A percentile compares a stretch with the other conserved stretches of the same genome.
These are phyloP conservation scores for Oikopleura albicans DNA, from an alignment of 23 tunicate genomes.

Conservation along the genomic window DNA sequence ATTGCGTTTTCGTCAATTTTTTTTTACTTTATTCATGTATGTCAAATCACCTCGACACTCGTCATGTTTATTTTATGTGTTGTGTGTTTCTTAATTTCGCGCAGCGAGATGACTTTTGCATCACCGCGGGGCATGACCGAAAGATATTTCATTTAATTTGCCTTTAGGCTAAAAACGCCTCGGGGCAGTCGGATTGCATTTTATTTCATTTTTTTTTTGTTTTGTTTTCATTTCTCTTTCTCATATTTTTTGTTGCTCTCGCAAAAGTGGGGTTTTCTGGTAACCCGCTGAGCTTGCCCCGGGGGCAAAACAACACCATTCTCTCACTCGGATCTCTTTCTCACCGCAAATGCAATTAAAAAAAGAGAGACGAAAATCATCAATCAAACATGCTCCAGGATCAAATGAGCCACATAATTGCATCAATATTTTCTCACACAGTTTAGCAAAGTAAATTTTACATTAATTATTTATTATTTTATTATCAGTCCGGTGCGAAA, in stretches of 20 bases:
- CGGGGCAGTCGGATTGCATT: neutral
- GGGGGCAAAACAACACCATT: too few relatives aligned
- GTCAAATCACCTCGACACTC: too few relatives aligned
- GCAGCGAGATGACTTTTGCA: neutral
- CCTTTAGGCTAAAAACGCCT: too few relatives aligned
- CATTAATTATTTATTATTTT: neutral
- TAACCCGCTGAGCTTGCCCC: neutral
- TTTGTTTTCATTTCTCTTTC: too few relatives aligned
- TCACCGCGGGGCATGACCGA: neutral
- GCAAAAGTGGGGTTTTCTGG: neutral
- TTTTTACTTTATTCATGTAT: neutral
- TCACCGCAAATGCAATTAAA: neutral
- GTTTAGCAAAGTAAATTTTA: too few relatives aligned
- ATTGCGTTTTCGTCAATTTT: neutral
- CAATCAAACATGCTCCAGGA: neutral
- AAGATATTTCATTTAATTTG: neutral
- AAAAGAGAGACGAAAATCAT: neutral
- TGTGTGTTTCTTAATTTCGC: too few relatives aligned
- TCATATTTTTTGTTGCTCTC: too few relatives aligned
- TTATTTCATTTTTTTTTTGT: too few relatives aligned
- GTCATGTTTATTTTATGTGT: too few relatives aligned
- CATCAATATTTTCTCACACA: neutral
- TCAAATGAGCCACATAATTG: neutral
- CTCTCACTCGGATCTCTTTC: neutral
- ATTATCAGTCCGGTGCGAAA: too few relatives aligned